Percentiles rank a stretch among this genome's conserved stretches.
Evolutionary conservation across 2,888 invertebrate genomes (phyloP).

Genomic region (Parnassius mnemosyne): DNA sequence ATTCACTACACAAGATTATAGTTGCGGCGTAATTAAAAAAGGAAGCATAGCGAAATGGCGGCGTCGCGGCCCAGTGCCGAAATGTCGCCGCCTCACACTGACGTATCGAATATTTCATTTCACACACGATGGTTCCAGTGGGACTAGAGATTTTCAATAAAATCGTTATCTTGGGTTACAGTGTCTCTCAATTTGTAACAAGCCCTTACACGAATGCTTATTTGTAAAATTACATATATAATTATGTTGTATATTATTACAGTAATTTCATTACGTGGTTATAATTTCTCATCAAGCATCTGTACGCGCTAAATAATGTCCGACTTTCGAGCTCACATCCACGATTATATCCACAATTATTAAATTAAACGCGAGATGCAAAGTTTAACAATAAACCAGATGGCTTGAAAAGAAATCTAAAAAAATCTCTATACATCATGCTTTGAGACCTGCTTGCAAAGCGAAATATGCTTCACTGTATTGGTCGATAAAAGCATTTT

Average conservation of each 20-base stretch:
- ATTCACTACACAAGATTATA: constrained; percentile 74
- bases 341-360: constrained; percentile 29
- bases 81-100: constrained; percentile 43
- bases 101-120: constrained; percentile 57
- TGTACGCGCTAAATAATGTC: constrained; percentile 44
- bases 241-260: constrained; percentile 77
- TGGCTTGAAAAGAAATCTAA: constrained; percentile 76
- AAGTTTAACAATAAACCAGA: constrained; percentile 46
- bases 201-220: constrained; percentile 83
- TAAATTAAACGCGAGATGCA: constrained; percentile 32
- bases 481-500: constrained; percentile 69
- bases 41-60: constrained; percentile 70
- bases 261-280: constrained; percentile 81
- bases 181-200: constrained; percentile 80
- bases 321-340: constrained; percentile 35
- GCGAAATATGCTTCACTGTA: constrained; percentile 64
- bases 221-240: constrained; percentile 70
- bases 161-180: constrained; percentile 83
- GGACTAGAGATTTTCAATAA: constrained; percentile 86
- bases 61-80: constrained; percentile 33
- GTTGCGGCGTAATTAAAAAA: constrained; percentile 70
- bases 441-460: constrained; percentile 73
- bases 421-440: constrained; percentile 78
- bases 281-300: constrained; percentile 75
- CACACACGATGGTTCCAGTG: constrained; percentile 81